Conservation (phyloP, 2,888 invertebrate species). For the Azorinus chamasolen region DNA sequence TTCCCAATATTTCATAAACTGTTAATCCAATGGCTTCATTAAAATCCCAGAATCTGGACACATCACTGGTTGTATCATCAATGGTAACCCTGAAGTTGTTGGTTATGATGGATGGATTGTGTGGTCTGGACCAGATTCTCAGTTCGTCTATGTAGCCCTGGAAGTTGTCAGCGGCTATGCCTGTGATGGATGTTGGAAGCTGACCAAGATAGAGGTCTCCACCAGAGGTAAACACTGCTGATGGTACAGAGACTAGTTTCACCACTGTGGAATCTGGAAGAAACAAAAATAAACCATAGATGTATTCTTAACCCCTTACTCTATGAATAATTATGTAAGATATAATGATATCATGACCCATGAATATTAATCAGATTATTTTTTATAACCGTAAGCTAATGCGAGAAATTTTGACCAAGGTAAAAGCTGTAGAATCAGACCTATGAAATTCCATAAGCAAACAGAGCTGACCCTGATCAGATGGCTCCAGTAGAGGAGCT, state of each 20-base stretch:
- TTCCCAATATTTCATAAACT: constrained; percentile 52
- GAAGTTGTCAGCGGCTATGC: constrained; percentile 58
- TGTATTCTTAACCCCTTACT: constrained; percentile 24
- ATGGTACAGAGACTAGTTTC: constrained; percentile 58
- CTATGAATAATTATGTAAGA: no score
- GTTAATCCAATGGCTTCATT: constrained; percentile 68
- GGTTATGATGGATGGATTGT: constrained; percentile 71
- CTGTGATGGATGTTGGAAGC: constrained; percentile 50
- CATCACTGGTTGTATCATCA: constrained; percentile 61
- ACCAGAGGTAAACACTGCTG: constrained; percentile 57
- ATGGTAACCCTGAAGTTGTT: constrained; percentile 66
- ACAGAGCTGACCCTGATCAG: no score
- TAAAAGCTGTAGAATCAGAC: no score
- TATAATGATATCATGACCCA: no score
- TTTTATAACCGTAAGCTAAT: no score
- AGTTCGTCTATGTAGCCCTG: constrained; percentile 74
- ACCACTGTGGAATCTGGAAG: constrained; percentile 58
- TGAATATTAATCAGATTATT: no score
- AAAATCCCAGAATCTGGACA: constrained; percentile 71
- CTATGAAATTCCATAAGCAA: no score
- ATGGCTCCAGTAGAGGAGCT: no score
- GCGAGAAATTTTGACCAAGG: no score
- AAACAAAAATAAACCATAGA: constrained; percentile 24
- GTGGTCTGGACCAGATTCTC: constrained; percentile 72
- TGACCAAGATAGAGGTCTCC: constrained; percentile 71